Base-by-base conservation (phyloP, 2,113 vertebrate genomes). In the Pimephales promelas region DNA sequence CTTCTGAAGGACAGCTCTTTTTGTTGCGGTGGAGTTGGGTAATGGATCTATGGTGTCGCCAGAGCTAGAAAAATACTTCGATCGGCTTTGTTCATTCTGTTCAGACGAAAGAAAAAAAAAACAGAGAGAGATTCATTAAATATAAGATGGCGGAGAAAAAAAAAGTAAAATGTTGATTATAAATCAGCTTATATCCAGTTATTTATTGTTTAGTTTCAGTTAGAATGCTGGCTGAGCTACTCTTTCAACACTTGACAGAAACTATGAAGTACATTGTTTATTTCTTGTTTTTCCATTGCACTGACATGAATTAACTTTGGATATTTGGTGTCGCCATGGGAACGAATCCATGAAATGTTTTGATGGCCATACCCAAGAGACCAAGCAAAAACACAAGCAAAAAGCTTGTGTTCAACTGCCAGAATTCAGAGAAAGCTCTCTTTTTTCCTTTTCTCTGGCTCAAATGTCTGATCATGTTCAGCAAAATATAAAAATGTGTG, bases 11-110 rank as follows among this genome's bases (percentile, higher is more conserved):
- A 87, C 85, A 68, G 87, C 86, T 86, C 84, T 85, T 89, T 91
- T 93, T 92, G 92, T 89, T 91, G 92, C 90, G 79, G 89, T 47
- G 86, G 90, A 86, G 91, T 83, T 89, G 90, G 91, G 88, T 86
- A 91, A 90, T 86, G 87, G 85, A 83, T 93, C 93, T 93, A 91
- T 91, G 88, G 91, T 94, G 94, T 95, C 93, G 90, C 92, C 92
- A 86, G 71, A 85, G 88, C 87, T 92, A 88, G 94, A 92, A 95
- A 96, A 97, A 95, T 97, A 97, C 91, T 94, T 94, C 34, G 96
- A 97, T 0, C 72, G 89, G 92, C 90, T 93, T 84, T 18, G 92
- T 89, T 91, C 90, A 0, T 85, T 71, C 84, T 84, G 87, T 77
- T 89, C 88, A 73, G 85, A 81, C 54, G 90, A 88, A 88, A 91